Evolutionary conservation across 35 echinoderm and acorn worm genomes (phyloP).

Genomic region (Chiridota heheva): DNA sequence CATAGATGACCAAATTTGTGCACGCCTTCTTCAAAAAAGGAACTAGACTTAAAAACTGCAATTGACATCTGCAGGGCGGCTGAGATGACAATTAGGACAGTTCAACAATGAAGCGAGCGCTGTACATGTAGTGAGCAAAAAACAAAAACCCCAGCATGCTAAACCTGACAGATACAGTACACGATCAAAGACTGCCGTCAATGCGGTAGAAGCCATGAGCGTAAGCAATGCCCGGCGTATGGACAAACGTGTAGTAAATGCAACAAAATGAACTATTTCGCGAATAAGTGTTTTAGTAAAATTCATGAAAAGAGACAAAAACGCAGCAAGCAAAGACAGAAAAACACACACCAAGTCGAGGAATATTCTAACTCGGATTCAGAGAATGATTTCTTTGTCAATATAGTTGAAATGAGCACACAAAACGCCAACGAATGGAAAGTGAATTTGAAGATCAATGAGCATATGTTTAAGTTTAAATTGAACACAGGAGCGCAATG

Average conservation of each 20-base stretch:
- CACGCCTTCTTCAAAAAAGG: conserved; percentile 10
- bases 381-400: conserved; percentile 8
- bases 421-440: neutral
- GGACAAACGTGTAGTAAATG: conserved; percentile 38
- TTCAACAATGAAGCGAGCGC: too few species aligned
- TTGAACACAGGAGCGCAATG: conserved; percentile 1
- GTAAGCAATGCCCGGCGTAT: conserved; percentile 20
- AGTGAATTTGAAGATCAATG: neutral
- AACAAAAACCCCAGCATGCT: neutral
- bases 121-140: too few species aligned
- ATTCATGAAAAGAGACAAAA: neutral
- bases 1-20: conserved; percentile 3
- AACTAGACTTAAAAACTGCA: conserved; percentile 40
- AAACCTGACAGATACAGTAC: neutral
- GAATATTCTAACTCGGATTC: neutral
- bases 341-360: neutral
- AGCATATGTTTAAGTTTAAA: neutral
- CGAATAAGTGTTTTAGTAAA: neutral
- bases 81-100: conserved; percentile 26
- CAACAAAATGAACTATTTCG: conserved; percentile 46
- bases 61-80: conserved; percentile 43
- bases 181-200: conserved; percentile 12
- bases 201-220: conserved; percentile 17
- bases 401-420: neutral
- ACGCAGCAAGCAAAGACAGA: neutral